Conservation (phyloP, 2,888 invertebrate genomes). For the Gastrophysa polygoni region DNA sequence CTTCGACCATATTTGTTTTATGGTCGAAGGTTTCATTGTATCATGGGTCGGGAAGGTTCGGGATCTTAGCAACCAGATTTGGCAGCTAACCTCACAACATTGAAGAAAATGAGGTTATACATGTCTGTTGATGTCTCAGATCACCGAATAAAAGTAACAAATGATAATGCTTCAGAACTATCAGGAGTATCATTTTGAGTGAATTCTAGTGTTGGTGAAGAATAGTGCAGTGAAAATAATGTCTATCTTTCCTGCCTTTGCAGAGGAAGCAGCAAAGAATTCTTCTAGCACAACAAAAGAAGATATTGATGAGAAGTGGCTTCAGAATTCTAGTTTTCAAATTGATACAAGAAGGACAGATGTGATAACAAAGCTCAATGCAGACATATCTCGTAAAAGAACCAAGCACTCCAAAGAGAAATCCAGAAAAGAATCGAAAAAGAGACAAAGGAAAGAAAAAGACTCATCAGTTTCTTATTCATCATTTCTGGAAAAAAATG, state of each 20-base stretch:
- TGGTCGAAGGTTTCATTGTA: too few species aligned
- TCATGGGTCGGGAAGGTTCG: too few species aligned
- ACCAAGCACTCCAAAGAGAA: slow-evolving; percentile 46
- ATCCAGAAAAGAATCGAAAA: slow-evolving; percentile 41
- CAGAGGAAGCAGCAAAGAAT: slow-evolving; percentile 40
- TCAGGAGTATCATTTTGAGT: too few species aligned
- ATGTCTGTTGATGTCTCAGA: too few species aligned
- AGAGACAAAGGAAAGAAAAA: slow-evolving; percentile 37
- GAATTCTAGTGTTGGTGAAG: too few species aligned
- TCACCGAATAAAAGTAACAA: too few species aligned
- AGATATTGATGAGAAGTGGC: slow-evolving; percentile 43
- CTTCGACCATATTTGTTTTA: too few species aligned
- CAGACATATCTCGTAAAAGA: slow-evolving; percentile 24
- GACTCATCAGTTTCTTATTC: neutral
- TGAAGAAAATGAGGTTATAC: too few species aligned
- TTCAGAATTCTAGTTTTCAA: slow-evolving; percentile 58
- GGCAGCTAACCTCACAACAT: too few species aligned
- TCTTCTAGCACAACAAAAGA: slow-evolving; percentile 19
- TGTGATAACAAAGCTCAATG: slow-evolving; percentile 3
- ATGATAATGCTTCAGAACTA: too few species aligned
- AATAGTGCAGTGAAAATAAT: too few species aligned
- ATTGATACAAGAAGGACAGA: slow-evolving; percentile 38
- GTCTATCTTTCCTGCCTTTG: slow-evolving; percentile 61
- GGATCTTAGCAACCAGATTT: too few species aligned
- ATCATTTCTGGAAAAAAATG: slow-evolving; percentile 23